Evolutionary conservation across 1,140 invertebrate genomes (phyloP), one percentile per base, ranked within the genome.

Genomic region (Drosophila mayri): DNA sequence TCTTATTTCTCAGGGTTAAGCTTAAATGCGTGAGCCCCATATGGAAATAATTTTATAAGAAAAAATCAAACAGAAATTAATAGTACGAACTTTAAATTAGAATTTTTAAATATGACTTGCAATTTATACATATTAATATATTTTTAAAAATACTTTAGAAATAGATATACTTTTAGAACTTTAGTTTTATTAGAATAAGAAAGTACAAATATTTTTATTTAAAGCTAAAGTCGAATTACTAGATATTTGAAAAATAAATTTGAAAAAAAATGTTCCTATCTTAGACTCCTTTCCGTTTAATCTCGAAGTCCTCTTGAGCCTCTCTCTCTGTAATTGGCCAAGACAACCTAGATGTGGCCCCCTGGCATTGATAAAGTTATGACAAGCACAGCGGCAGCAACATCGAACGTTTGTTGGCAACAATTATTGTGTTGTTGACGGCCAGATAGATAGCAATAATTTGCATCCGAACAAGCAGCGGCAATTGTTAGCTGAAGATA

Each of bases 341-440:
- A 35, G 40, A 38, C 49, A 71, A 32, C 63, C 64, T 80, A 61
- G 67, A 81, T 64, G 37, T 57, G 64, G 28, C 46, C 63, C 77
- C 65, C 52, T 25, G 49, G 76, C 72, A 25, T 18, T 61, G 79
- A 63, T 70, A 47, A 62, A 72, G 84, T 85, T 71, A 83, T 83
- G 81, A 85, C 81, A 80, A 80, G 72, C 76, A 68, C 62, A 46
- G 25, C 25, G 25, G 47, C 58, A 59, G 68, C 63, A 84, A 67
- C 81, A 76, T 84, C 76, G 50, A 79, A 86, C 81, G 82, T 82
- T 87, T 86, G 82, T 82, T 79, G 75, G 62, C 84, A 84, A 88
- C 84, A 87, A 87, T 87, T 87, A 87, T 79, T 77, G 71, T 63
- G 83, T 64, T 87, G 83, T 87, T 87, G 83, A 88, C 84, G 82